phyloP scores from a whole-genome alignment of 2,797 vertebrate species.

The Botia almorhae region DNA sequence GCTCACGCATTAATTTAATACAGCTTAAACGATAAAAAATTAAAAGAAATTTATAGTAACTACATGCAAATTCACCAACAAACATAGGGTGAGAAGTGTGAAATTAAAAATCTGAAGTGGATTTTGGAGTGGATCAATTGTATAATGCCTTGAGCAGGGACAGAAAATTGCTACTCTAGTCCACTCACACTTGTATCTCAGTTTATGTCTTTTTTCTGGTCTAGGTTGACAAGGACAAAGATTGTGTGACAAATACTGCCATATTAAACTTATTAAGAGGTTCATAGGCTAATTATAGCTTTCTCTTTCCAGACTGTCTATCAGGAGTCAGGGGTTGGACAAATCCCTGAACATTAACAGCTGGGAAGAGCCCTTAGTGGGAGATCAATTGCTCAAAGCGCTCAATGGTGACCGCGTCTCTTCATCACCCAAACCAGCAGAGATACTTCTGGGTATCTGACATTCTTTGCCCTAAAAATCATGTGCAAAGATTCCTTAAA shows the following conservation, averaged over 20 bases:
- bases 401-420: slow-evolving; percentile 57
- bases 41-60: too few relatives aligned
- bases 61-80: not conserved
- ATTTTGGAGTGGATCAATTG: not conserved
- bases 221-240: slow-evolving; percentile 54
- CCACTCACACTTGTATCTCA: not conserved
- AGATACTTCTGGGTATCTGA: slow-evolving; percentile 50
- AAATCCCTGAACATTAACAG: slow-evolving; percentile 65
- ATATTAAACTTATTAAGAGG: slow-evolving; percentile 64
- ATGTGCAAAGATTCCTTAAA: slow-evolving; percentile 48
- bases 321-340: slow-evolving; percentile 64
- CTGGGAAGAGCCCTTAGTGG: slow-evolving; percentile 62
- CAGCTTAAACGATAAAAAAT: too few relatives aligned
- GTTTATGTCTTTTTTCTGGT: slow-evolving; percentile 48
- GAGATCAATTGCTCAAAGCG: slow-evolving; percentile 65
- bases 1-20: too few relatives aligned
- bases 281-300: slow-evolving; percentile 71
- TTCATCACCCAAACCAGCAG: slow-evolving; percentile 57
- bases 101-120: not conserved
- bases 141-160: not conserved
- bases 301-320: slow-evolving; percentile 63
- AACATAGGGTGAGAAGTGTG: not conserved
- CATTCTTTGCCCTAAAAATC: not conserved
- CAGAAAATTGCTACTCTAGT: not conserved
- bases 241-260: slow-evolving; percentile 61